Evolutionary conservation across 92 coral and sea anemone species (phyloP).

Genomic region (Parazoanthus atlanticus): DNA sequence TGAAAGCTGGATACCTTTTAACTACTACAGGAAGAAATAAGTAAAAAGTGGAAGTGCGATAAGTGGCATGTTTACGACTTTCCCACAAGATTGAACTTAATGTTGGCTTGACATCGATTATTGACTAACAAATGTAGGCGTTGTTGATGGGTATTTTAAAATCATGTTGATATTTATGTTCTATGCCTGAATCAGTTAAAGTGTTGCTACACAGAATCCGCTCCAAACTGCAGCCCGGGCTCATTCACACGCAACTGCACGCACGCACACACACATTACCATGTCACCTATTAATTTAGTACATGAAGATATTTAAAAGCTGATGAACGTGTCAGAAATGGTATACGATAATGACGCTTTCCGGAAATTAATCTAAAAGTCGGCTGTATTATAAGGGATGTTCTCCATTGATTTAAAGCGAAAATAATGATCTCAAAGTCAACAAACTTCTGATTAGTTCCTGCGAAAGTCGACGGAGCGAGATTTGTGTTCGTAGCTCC

Average conservation of each 20-base stretch:
- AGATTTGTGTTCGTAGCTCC: background rate
- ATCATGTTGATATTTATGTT: too few species aligned
- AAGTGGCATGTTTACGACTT: background rate
- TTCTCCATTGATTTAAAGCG: background rate
- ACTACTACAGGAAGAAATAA: background rate
- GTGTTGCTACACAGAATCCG: too few species aligned
- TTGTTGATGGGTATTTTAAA: background rate
- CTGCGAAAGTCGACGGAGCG: background rate
- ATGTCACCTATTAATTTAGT: too few species aligned
- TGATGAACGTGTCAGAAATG: background rate
- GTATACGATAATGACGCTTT: background rate
- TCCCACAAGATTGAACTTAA: too few species aligned
- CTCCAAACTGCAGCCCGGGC: too few species aligned
- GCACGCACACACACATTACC: too few species aligned
- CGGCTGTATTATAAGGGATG: background rate
- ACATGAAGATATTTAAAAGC: background rate
- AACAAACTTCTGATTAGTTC: background rate
- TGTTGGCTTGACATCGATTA: too few species aligned
- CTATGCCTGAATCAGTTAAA: too few species aligned
- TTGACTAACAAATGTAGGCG: background rate
- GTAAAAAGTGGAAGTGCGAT: background rate
- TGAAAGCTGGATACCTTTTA: background rate
- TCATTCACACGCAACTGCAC: too few species aligned
- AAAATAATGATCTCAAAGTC: background rate
- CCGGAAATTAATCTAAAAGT: background rate